Percentiles rank a stretch among this genome's conserved stretches.
These are phyloP conservation scores for Enteromius argenteus DNA, from an alignment of 2,797 vertebrate species.

Conservation along the genomic window DNA sequence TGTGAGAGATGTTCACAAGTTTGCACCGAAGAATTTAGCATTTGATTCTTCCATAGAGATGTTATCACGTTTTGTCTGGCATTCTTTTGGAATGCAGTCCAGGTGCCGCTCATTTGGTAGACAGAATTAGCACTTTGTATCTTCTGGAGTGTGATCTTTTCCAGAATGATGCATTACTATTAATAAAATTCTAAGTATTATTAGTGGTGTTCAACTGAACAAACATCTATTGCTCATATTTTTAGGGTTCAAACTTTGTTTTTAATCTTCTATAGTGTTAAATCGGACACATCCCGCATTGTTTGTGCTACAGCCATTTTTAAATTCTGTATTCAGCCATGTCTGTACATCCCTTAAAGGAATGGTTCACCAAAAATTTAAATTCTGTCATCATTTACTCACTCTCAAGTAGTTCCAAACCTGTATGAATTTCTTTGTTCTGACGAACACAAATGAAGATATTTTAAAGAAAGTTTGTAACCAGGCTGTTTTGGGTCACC, in stretches of 20 bases:
- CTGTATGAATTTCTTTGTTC: too few species aligned
- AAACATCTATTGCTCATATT: background rate
- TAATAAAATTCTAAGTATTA: background rate
- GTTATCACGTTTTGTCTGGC: constrained; percentile 18
- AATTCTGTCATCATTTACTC: too few species aligned
- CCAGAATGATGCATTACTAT: background rate
- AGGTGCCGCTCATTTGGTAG: constrained; percentile 51
- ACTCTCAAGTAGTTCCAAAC: too few species aligned
- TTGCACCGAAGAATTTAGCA: background rate
- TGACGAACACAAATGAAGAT: too few species aligned
- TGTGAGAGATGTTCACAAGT: background rate
- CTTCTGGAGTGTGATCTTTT: constrained; percentile 51
- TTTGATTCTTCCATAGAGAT: background rate
- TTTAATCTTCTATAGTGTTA: background rate
- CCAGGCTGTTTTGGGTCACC: too few species aligned
- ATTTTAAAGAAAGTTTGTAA: too few species aligned
- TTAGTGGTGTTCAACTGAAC: background rate
- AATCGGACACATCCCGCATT: background rate
- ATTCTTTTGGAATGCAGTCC: constrained; percentile 54
- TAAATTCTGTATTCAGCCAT: background rate
- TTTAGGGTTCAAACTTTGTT: background rate
- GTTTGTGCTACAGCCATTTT: background rate
- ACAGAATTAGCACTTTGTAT: constrained; percentile 64
- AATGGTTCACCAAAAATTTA: too few species aligned
- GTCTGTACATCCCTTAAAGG: background rate